These are phyloP conservation scores for Willisornis vidua DNA, from an alignment of 2,113 vertebrate species.

Conservation along the genomic window DNA sequence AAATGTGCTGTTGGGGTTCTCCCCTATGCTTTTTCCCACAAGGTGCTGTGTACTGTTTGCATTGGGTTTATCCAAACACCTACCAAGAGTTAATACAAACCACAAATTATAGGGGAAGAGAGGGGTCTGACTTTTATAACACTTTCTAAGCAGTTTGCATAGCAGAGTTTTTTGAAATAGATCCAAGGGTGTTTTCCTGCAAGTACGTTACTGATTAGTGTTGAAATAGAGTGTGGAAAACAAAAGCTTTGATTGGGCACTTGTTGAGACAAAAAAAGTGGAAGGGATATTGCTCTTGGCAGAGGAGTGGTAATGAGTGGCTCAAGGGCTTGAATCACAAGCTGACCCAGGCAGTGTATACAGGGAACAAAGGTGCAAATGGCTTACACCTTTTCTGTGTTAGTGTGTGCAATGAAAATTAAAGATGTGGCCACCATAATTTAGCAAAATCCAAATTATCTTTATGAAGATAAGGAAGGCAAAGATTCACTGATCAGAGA, in stretches of 20 bases:
- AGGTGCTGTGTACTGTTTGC: rapidly evolving
- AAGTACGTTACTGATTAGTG: neutral
- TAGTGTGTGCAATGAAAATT: neutral
- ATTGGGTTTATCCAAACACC: neutral
- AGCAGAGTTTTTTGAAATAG: neutral
- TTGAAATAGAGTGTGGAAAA: neutral
- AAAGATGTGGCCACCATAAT: neutral
- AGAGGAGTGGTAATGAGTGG: neutral
- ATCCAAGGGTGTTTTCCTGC: neutral
- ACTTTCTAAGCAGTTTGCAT: neutral
- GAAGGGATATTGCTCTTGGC: neutral
- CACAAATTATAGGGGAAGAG: neutral
- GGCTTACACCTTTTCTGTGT: neutral
- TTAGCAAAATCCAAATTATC: neutral
- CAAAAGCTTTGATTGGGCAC: rapidly evolving
- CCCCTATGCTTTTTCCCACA: too few species aligned
- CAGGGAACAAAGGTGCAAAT: neutral
- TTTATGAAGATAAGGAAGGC: neutral
- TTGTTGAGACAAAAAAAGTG: neutral
- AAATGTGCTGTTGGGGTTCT: neutral
- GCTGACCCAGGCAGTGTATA: neutral
- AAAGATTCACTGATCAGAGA: neutral
- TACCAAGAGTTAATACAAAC: neutral
- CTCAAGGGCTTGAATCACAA: neutral
- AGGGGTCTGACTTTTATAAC: neutral